A percentile compares a stretch with the other conserved stretches of the same genome.
Conservation (phyloP, 2,113 vertebrate genomes). For the Ondatra zibethicus region DNA sequence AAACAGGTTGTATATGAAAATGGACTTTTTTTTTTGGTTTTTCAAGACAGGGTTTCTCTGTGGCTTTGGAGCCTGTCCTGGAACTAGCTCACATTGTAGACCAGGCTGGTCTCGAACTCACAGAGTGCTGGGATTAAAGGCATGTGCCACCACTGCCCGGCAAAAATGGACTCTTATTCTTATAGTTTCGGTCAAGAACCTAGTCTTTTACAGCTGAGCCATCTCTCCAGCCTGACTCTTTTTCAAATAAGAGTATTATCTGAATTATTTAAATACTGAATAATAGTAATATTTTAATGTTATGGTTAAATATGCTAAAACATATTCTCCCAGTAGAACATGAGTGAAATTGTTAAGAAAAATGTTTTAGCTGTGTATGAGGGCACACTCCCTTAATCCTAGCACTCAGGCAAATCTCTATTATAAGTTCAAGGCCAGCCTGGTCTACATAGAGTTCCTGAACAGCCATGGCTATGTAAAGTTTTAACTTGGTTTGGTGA, state of each 20-base stretch:
- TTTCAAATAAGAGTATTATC: neutral
- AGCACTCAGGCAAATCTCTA: neutral
- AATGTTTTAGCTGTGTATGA: neutral
- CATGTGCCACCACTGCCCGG: no score
- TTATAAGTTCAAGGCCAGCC: neutral
- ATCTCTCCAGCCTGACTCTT: neutral
- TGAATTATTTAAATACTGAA: neutral
- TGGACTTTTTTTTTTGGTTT: no score
- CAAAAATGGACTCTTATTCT: neutral
- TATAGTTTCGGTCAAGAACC: neutral
- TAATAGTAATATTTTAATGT: neutral
- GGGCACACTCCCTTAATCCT: neutral
- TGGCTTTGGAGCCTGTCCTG: no score
- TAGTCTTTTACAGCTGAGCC: neutral
- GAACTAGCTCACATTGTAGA: no score
- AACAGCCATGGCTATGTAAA: neutral
- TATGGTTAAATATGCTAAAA: conserved; percentile 2
- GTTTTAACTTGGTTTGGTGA: neutral
- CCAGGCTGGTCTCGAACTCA: no score
- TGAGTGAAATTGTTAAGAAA: neutral
- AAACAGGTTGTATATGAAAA: conserved; percentile 31
- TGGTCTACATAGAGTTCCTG: neutral
- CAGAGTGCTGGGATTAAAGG: no score
- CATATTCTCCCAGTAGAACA: neutral
- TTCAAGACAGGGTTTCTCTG: no score